Percentiles rank a stretch among this genome's conserved stretches.
phyloP scores from a whole-genome alignment of 2,888 invertebrate species.

The Microplitis manilae region DNA sequence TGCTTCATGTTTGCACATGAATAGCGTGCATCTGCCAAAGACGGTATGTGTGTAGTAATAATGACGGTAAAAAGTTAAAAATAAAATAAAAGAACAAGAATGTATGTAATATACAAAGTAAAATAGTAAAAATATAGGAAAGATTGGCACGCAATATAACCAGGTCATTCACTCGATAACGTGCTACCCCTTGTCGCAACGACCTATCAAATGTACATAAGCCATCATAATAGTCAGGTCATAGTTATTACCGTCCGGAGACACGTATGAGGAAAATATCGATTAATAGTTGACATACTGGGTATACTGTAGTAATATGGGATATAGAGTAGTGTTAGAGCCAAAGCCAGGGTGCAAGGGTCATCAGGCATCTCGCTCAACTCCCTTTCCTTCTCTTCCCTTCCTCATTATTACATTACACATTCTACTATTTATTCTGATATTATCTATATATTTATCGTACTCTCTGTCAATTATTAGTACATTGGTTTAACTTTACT shows the following conservation, averaged over 20 bases:
- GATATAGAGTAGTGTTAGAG: conserved; percentile 3
- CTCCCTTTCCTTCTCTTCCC: not conserved
- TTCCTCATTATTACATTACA: no score
- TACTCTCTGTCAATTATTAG: no score
- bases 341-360: conserved; percentile 12
- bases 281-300: conserved; percentile 34
- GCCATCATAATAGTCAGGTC: conserved; percentile 40
- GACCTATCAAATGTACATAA: conserved; percentile 38
- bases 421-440: no score
- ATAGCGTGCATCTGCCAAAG: conserved; percentile 1
- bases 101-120: not conserved
- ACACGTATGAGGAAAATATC: conserved; percentile 46
- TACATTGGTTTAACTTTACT: not conserved
- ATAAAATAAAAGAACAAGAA: not conserved
- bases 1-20: not conserved
- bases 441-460: no score
- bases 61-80: not conserved
- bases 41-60: not conserved
- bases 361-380: conserved; percentile 32
- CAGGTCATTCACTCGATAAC: conserved; percentile 33
- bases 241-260: conserved; percentile 38
- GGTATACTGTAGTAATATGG: not conserved
- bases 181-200: conserved; percentile 32
- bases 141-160: conserved; percentile 36
- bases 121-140: conserved; percentile 11